Evolutionary conservation across 2,888 invertebrate species (phyloP).

Genomic region (Cybosia mesomella): DNA sequence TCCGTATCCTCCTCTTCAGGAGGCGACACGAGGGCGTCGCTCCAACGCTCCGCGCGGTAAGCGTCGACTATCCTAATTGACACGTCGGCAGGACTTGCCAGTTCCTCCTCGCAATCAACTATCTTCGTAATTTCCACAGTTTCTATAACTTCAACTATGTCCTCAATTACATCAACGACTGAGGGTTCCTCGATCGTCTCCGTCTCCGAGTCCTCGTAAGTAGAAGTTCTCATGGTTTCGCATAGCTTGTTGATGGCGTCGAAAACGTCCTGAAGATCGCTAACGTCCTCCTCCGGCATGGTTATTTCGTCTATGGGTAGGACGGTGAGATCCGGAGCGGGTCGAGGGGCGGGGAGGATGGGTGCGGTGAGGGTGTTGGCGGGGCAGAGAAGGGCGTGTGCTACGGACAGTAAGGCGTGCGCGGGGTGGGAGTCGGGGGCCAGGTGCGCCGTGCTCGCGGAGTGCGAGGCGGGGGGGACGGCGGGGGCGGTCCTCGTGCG

Average conservation of each 20-base stretch:
- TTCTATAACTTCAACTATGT: conserved; percentile 25
- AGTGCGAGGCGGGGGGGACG: conserved; percentile 51
- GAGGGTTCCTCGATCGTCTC: conserved; percentile 25
- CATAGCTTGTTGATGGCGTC: conserved; percentile 83
- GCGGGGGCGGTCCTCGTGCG: conserved; percentile 18
- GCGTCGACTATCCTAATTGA: conserved; percentile 59
- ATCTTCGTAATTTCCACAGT: conserved; percentile 33
- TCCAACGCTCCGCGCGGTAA: conserved; percentile 59
- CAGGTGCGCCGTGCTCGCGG: conserved; percentile 68
- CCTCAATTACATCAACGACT: conserved; percentile 26
- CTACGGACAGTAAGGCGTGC: conserved; percentile 64
- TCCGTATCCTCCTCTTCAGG: conserved; percentile 62
- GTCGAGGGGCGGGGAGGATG: conserved; percentile 68
- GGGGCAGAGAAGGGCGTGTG: conserved; percentile 74
- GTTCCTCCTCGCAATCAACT: conserved; percentile 48
- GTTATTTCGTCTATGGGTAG: conserved; percentile 72
- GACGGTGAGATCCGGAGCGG: conserved; percentile 31
- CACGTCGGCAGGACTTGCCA: conserved; percentile 64
- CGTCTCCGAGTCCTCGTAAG: conserved; percentile 58
- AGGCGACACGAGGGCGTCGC: conserved; percentile 64
- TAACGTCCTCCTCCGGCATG: conserved; percentile 70
- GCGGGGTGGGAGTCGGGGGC: conserved; percentile 57
- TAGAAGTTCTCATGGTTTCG: conserved; percentile 80
- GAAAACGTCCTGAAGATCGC: conserved; percentile 80
- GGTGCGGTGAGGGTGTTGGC: conserved; percentile 64